phyloP scores from a whole-genome alignment of 1,140 invertebrate species.

The Drosophila jambulina region DNA sequence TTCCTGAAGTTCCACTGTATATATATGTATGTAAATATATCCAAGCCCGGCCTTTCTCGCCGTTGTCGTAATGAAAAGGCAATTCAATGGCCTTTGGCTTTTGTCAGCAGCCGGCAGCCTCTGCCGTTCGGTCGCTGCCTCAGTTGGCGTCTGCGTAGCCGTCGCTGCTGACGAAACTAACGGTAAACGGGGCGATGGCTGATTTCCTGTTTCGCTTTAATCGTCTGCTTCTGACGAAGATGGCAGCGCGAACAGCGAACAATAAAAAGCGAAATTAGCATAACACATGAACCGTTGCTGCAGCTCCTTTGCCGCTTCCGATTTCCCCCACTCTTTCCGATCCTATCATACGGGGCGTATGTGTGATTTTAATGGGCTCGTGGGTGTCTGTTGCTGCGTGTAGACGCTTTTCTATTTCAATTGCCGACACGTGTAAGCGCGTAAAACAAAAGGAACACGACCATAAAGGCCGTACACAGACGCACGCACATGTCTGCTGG shows the following conservation, averaged over 20 bases:
- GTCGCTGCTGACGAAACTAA: slow-evolving; percentile 45
- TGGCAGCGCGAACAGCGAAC: slow-evolving; percentile 52
- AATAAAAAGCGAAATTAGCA: slow-evolving; percentile 77
- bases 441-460: slow-evolving; percentile 49
- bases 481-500: slow-evolving; percentile 20
- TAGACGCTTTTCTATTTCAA: slow-evolving; percentile 67
- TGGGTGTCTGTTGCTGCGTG: slow-evolving; percentile 56
- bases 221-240: slow-evolving; percentile 43
- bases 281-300: slow-evolving; percentile 62
- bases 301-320: slow-evolving; percentile 8
- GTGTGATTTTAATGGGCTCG: slow-evolving; percentile 71
- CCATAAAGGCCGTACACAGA: slow-evolving; percentile 21
- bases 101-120: slow-evolving; percentile 31
- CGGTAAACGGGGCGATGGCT: slow-evolving; percentile 53
- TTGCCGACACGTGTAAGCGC: slow-evolving; percentile 71
- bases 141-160: not conserved
- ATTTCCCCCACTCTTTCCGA: not conserved
- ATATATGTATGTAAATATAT: not conserved
- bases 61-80: slow-evolving; percentile 64
- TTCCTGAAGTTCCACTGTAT: not conserved
- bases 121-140: slow-evolving; percentile 8
- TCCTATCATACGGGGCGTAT: slow-evolving; percentile 18
- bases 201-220: slow-evolving; percentile 64
- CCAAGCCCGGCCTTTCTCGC: slow-evolving; percentile 23
- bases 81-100: slow-evolving; percentile 80